Percentiles rank a stretch among this genome's conserved stretches.
phyloP scores from a whole-genome alignment of 2,888 invertebrate genomes.

The Leptinotarsa tumamoca region DNA sequence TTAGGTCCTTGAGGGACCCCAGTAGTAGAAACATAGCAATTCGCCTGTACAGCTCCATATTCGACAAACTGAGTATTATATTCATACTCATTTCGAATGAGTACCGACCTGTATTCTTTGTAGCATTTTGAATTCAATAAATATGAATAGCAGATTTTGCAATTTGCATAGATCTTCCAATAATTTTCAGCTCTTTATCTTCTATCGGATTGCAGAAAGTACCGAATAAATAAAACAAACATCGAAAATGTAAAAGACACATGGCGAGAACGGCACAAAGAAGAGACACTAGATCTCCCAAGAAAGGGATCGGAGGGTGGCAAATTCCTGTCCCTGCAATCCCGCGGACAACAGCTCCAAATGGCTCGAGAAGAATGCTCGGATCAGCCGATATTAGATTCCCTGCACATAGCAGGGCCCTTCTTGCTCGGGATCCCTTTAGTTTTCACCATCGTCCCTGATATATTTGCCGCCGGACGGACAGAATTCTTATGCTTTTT shows the following conservation, averaged over 20 bases:
- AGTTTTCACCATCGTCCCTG: conserved; percentile 34
- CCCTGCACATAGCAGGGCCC: conserved; percentile 59
- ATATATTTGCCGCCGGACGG: conserved; percentile 32
- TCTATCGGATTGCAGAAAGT: not conserved
- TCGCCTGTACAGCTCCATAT: no score
- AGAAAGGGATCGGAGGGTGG: conserved; percentile 36
- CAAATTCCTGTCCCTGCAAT: conserved; percentile 63
- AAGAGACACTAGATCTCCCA: conserved; percentile 24
- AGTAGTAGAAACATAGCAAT: no score
- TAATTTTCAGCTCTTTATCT: not conserved
- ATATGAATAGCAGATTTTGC: not conserved
- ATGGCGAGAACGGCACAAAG: conserved; percentile 23
- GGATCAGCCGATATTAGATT: conserved; percentile 65
- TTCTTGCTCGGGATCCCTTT: conserved; percentile 26
- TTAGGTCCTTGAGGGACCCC: no score
- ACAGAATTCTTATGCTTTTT: conserved; percentile 28
- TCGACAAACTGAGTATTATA: no score
- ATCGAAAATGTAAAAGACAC: conserved; percentile 14
- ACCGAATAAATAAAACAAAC: conserved; percentile 14
- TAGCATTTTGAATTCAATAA: no score
- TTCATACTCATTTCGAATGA: no score
- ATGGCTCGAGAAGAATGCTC: conserved; percentile 64
- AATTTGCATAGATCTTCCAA: not conserved
- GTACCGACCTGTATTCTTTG: no score
- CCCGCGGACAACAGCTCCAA: conserved; percentile 62